Percentiles rank a stretch among this genome's conserved stretches.
Evolutionary conservation across 2,797 vertebrate species (phyloP).

Genomic region (Liasis olivaceus): DNA sequence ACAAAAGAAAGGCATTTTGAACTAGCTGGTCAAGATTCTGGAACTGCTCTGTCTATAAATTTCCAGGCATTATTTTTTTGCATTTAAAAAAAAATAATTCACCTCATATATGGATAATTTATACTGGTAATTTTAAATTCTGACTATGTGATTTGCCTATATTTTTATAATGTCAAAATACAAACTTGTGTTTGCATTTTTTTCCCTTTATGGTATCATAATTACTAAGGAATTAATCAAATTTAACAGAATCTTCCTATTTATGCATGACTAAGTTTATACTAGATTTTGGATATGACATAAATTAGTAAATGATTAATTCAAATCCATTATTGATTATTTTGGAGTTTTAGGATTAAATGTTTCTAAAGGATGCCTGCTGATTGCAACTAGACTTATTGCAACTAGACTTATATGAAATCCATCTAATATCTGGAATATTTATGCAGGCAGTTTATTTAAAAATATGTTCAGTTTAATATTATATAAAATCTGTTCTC

Average conservation of each 20-base stretch:
- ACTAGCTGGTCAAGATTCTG: background rate
- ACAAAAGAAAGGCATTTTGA: background rate
- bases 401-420: background rate
- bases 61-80: background rate
- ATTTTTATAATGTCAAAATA: background rate
- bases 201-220: background rate
- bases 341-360: background rate
- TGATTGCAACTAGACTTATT: background rate
- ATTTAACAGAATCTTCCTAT: background rate
- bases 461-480: background rate
- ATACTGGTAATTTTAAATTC: background rate
- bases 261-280: background rate
- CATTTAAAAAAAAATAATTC: background rate
- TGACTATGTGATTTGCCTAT: background rate
- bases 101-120: background rate
- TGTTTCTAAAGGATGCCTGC: background rate
- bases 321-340: background rate
- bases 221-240: background rate
- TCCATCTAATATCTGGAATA: background rate
- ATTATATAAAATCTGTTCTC: background rate
- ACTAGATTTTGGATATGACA: background rate
- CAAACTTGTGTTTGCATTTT: background rate
- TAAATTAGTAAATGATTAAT: background rate
- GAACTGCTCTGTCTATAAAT: background rate
- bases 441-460: background rate